A percentile compares a stretch with the other conserved stretches of the same genome.
Evolutionary conservation across 1,140 invertebrate species (phyloP).

Genomic region (Eupeodes corollae): DNA sequence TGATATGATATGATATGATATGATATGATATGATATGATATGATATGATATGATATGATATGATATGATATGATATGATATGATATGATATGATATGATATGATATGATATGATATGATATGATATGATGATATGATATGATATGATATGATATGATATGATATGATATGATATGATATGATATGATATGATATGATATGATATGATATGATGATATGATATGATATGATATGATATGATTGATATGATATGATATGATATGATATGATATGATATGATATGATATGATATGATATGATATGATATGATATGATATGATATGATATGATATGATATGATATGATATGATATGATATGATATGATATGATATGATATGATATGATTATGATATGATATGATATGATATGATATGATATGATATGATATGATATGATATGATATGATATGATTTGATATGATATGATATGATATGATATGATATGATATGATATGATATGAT

Average conservation of each 20-base stretch:
- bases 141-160: conserved; percentile 14
- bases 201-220: conserved; percentile 7
- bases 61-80: too few relatives aligned
- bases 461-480: too few relatives aligned
- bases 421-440: conserved; percentile 10
- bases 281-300: conserved; percentile 8
- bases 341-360: conserved; percentile 12
- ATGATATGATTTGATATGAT: conserved; percentile 10
- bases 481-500: too few relatives aligned
- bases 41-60: too few relatives aligned
- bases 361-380: conserved; percentile 8
- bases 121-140: conserved; percentile 8
- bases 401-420: conserved; percentile 11
- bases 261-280: conserved; percentile 12
- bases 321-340: conserved; percentile 13
- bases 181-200: conserved; percentile 10
- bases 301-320: conserved; percentile 11
- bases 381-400: conserved; percentile 6
- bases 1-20: too few relatives aligned
- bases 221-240: too few relatives aligned
- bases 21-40: too few relatives aligned
- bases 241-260: too few relatives aligned
- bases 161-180: conserved; percentile 11
- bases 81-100: conserved; percentile 3
- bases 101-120: conserved; percentile 2